phyloP scores from a whole-genome alignment of 2,888 invertebrate species.

The Luperina testacea region DNA sequence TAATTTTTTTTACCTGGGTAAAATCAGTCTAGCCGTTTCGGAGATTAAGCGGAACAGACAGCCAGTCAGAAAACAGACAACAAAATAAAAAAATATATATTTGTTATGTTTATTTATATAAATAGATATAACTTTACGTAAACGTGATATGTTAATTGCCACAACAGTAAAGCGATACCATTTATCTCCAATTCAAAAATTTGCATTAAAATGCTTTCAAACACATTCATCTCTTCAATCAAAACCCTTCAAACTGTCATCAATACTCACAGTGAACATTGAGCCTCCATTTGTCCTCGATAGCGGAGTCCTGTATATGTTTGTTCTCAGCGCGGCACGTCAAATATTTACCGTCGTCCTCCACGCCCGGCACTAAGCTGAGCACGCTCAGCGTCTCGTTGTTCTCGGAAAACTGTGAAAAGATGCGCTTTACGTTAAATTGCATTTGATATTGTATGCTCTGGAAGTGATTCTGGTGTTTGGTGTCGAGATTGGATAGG shows the following conservation, averaged over 20 bases:
- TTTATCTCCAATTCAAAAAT: not conserved
- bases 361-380: slow-evolving; percentile 94
- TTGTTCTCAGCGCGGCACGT: slow-evolving; percentile 97
- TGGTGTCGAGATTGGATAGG: slow-evolving; percentile 43
- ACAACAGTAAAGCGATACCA: not conserved
- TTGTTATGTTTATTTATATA: no score
- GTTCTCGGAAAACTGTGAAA: slow-evolving; percentile 94
- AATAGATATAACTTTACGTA: not conserved
- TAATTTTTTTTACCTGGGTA: no score
- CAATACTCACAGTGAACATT: slow-evolving; percentile 96
- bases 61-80: not conserved
- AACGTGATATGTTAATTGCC: not conserved
- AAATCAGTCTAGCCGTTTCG: no score
- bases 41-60: not conserved
- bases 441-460: slow-evolving; percentile 64
- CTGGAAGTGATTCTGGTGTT: slow-evolving; percentile 48
- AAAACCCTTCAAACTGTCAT: slow-evolving; percentile 39
- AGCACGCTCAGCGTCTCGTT: slow-evolving; percentile 96
- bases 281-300: slow-evolving; percentile 96
- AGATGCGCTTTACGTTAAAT: slow-evolving; percentile 64
- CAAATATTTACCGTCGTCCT: slow-evolving; percentile 97
- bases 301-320: slow-evolving; percentile 94
- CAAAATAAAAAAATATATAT: not conserved
- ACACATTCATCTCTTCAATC: slow-evolving; percentile 38
- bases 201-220: slow-evolving; percentile 13